Base-by-base conservation (phyloP, 2,113 vertebrate genomes). In the Anguilla japonica region DNA sequence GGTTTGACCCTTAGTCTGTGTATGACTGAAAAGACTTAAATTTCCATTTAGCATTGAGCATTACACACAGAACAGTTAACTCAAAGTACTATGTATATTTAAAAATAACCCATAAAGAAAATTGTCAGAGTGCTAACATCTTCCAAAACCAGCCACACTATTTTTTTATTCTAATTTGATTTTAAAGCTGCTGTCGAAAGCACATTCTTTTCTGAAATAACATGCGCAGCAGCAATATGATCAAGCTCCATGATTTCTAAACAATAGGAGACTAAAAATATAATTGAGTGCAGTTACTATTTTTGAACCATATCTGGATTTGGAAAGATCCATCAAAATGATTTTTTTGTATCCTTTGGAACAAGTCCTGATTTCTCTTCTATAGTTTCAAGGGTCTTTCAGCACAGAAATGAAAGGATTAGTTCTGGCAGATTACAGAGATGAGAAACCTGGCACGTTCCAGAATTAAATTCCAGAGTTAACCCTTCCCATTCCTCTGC, bases 281-380 rank as follows among this genome's bases (percentile, higher is more conserved):
- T 75, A 75, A 75, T 75, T 26, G 71, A 75, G 71, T 34, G 9
- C n/a, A 34, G 71, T 75, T 75, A 75, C 71, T 75, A 75, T 75
- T 75, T 75, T 34, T 75, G 71, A 75, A 75, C 71, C 71, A 34
- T 75, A 75, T 75, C 71, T 75, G 71, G 71, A 75, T 75, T 75
- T 75, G 71, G 71, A 75, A 75, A 75, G 71, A 75, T 75, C 71
- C 71, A 75, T 75, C 71, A 75, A 75, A 75, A 34, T 75, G 71
- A 5, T n/a, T 34, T 75, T 75, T 75, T 29, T 75, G 71, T 75
- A 5, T 75, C 7, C 71, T 75, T 75, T 75, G 71, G 71, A 75
- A 34, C n/a, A 34, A 75, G n/a, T 75, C 71, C 71, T 75, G 71
- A 75, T 75, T 75, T 29, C 9, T 75, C n/a, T 26, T 75, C n/a